Base-by-base conservation (phyloP, 37 sponge, comb jelly and placozoan genomes). In the Bolinopsis microptera region DNA sequence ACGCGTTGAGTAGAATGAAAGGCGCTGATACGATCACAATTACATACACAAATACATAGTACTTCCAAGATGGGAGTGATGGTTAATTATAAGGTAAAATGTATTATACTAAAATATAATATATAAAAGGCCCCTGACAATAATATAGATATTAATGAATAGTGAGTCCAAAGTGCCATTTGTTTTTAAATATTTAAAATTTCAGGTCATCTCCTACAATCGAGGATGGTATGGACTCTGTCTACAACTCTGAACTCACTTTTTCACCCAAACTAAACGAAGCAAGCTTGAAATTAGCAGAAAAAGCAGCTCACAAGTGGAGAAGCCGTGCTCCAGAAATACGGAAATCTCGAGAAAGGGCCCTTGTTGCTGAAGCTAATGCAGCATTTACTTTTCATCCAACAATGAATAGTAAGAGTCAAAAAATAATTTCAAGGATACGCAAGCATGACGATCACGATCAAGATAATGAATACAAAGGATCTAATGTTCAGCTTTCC, bases 151-250 rank as follows among this genome's bases (percentile, higher is more conserved):
- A n/a, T n/a, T n/a, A n/a, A n/a, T n/a, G n/a, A n/a, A n/a, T n/a
- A n/a, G n/a, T n/a, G n/a, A n/a, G n/a, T n/a, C n/a, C n/a, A n/a
- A n/a, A n/a, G n/a, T n/a, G n/a, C n/a, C n/a, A n/a, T n/a, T n/a
- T n/a, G n/a, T n/a, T n/a, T n/a, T n/a, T n/a, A n/a, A n/a, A n/a
- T n/a, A n/a, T n/a, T n/a, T 48, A 13, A 48, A 48, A 18, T 48
- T 48, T 48, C 61, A 48, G 61, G 61, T 48, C 5, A 48, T 18
- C 61, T 48, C 61, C 13, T 5, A 48, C 5, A 48, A 48, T 72
- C 33, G 80, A 77, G 34, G 90, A 86, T 86, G 90, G 90, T 86
- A 86, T 86, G 90, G 90, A 86, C 48, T 36, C 41, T n/a, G 90
- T 2, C 0, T 86, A 86, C 35, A 86, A 86, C 28, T 24, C 90